These are phyloP conservation scores for Vanessa cardui DNA, from an alignment of 2,888 invertebrate species.

Conservation along the genomic window DNA sequence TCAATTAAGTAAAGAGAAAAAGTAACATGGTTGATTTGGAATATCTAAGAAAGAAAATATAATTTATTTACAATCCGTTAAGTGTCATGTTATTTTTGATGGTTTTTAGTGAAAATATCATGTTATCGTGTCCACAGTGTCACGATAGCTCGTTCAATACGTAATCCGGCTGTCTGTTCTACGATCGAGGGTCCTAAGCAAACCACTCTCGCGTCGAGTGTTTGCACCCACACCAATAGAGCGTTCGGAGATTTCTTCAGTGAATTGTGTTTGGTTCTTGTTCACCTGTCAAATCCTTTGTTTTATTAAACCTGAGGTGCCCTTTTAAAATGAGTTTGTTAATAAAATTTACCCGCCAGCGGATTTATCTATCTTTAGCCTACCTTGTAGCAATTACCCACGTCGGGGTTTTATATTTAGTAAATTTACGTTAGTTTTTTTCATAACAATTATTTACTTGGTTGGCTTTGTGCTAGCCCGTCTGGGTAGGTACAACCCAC, in stretches of 20 bases:
- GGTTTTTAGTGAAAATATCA: slow-evolving; percentile 6
- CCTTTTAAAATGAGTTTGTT: background rate
- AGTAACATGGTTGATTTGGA: no score
- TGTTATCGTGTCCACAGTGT: slow-evolving; percentile 29
- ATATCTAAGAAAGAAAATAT: no score
- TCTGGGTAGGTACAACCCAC: no score
- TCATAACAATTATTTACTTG: no score
- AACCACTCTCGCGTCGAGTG: slow-evolving; percentile 63
- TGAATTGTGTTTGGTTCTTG: slow-evolving; percentile 50
- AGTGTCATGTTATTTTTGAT: background rate
- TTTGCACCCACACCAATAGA: slow-evolving; percentile 64
- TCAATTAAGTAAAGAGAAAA: no score
- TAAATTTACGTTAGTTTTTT: no score
- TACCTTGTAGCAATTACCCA: no score
- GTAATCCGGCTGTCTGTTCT: slow-evolving; percentile 66
- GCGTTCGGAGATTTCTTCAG: slow-evolving; percentile 55
- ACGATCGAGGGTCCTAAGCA: slow-evolving; percentile 66
- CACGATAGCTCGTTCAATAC: slow-evolving; percentile 36
- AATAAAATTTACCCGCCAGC: background rate
- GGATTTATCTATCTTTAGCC: no score
- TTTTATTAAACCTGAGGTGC: slow-evolving; percentile 16
- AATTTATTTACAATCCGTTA: background rate
- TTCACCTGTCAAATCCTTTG: slow-evolving; percentile 26
- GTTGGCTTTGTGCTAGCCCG: no score
- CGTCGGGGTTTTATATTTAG: no score